These are phyloP conservation scores for Caenorhabditis wallacei DNA, from an alignment of 2,888 invertebrate genomes.

Conservation along the genomic window DNA sequence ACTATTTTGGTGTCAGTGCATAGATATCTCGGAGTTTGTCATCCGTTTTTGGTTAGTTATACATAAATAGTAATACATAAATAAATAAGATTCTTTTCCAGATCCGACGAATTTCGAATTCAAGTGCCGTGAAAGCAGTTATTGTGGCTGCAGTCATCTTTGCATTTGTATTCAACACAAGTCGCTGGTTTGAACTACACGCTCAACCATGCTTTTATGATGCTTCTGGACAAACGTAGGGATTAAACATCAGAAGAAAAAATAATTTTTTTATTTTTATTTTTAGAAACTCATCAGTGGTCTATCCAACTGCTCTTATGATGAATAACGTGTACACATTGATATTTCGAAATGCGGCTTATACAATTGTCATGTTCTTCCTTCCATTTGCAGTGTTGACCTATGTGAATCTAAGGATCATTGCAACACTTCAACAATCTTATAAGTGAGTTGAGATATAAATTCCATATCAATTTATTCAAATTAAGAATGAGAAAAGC, in stretches of 20 bases:
- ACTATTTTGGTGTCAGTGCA: constrained; percentile 79
- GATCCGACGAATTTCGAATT: constrained; percentile 76
- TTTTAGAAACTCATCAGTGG: constrained; percentile 69
- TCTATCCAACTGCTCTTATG: constrained; percentile 75
- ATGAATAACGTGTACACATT: constrained; percentile 69
- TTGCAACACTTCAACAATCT: constrained; percentile 71
- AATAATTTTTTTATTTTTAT: neutral
- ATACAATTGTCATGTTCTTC: constrained; percentile 79
- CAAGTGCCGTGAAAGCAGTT: constrained; percentile 68
- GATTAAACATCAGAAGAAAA: neutral
- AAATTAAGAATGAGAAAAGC: constrained; percentile 61
- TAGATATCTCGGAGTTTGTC: constrained; percentile 80
- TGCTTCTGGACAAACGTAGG: constrained; percentile 14
- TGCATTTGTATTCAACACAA: constrained; percentile 76
- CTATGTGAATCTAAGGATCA: constrained; percentile 76
- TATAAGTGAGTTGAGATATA: constrained; percentile 71
- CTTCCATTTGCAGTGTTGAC: constrained; percentile 77
- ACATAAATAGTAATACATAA: no score
- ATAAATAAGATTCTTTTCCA: no score
- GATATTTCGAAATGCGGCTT: constrained; percentile 75
- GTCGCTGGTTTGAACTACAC: constrained; percentile 77
- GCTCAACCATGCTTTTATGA: constrained; percentile 66
- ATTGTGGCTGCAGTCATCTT: constrained; percentile 65
- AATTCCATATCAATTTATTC: no score
- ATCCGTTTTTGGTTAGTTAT: constrained; percentile 76